Conservation (phyloP, 2,113 vertebrate genomes). For the Mesitornis unicolor region DNA sequence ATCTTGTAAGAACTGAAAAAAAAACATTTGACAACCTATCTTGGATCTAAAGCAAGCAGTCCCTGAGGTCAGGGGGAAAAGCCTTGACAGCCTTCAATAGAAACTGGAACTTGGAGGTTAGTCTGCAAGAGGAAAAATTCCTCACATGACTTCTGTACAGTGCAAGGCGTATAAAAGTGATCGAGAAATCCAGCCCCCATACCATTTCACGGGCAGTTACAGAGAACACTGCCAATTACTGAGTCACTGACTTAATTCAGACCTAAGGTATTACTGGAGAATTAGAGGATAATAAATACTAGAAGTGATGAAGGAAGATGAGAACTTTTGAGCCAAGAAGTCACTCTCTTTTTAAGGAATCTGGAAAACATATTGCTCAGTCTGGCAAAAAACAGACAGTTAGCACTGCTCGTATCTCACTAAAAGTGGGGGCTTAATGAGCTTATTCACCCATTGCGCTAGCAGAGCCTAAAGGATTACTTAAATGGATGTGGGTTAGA, state of each 20-base stretch:
- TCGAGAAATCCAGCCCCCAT: not conserved
- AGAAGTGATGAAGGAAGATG: not conserved
- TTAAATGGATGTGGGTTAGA: not conserved
- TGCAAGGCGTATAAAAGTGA: not conserved
- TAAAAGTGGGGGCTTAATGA: not conserved
- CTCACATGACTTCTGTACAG: not conserved
- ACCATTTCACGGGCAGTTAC: not conserved
- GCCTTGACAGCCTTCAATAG: not conserved
- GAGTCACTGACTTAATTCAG: slow-evolving; percentile 41
- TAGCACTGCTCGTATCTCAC: not conserved
- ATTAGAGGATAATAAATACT: slow-evolving; percentile 40
- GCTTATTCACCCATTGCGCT: not conserved
- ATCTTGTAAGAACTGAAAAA: not conserved
- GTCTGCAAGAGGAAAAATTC: not conserved
- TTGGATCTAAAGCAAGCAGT: not conserved
- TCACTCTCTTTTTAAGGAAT: not conserved
- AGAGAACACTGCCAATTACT: slow-evolving; percentile 33
- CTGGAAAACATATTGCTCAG: slow-evolving; percentile 1
- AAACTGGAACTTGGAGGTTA: not conserved
- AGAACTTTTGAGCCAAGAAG: not conserved
- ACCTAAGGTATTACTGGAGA: not conserved
- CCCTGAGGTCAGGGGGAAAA: not conserved
- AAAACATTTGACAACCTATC: not conserved
- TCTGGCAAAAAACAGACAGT: not conserved
- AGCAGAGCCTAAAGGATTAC: not conserved